Conservation (phyloP, 2,113 vertebrate genomes). For the Callipepla squamata region DNA sequence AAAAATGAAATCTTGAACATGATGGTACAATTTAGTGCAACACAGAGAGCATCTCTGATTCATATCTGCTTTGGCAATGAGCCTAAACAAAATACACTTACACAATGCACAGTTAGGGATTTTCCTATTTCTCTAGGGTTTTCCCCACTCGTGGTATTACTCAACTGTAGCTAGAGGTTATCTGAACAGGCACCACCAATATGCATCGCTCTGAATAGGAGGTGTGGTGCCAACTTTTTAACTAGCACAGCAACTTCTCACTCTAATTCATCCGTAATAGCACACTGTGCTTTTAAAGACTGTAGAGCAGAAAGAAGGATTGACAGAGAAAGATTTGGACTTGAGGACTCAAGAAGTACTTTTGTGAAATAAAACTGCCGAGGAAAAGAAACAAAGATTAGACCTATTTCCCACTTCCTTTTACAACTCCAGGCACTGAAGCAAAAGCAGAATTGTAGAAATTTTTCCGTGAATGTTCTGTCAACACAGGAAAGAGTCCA, state of each 20-base stretch:
- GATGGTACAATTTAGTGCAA: constrained; percentile 23
- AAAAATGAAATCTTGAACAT: constrained; percentile 40
- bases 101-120: constrained; percentile 62
- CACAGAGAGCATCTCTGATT: constrained; percentile 32
- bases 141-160: constrained; percentile 61
- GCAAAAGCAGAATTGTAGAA: neutral
- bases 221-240: constrained; percentile 46
- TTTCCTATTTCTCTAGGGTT: constrained; percentile 70
- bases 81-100: constrained; percentile 58
- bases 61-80: constrained; percentile 43
- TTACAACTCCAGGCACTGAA: neutral
- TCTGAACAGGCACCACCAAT: constrained; percentile 56
- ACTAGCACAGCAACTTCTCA: constrained; percentile 40
- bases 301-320: constrained; percentile 18
- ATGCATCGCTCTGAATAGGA: constrained; percentile 39
- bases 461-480: neutral
- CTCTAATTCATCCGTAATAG: neutral
- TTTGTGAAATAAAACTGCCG: neutral
- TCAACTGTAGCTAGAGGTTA: constrained; percentile 59
- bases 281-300: neutral
- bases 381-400: constrained; percentile 21
- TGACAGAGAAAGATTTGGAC: constrained; percentile 9
- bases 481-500: neutral
- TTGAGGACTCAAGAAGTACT: neutral
- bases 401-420: neutral